Percentiles rank a stretch among this genome's conserved stretches.
Conservation (phyloP, 2,113 vertebrate species). For the Myotis davidii region DNA sequence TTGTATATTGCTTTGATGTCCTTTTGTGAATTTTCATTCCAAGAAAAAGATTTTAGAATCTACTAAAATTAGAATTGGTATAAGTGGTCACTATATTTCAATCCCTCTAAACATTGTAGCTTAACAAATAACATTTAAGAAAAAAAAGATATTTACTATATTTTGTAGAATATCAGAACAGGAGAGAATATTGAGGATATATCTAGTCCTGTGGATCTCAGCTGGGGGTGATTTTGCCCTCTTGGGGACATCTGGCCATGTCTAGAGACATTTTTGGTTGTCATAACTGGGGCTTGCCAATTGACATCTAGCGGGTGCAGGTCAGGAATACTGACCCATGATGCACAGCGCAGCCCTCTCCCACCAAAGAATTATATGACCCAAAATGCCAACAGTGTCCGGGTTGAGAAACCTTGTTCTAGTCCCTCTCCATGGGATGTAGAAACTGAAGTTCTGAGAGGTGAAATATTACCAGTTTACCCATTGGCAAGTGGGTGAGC, state of each 20-base stretch:
- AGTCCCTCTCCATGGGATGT: neutral
- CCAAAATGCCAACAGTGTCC: neutral
- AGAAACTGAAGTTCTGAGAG: neutral
- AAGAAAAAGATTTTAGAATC: neutral
- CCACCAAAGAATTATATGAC: neutral
- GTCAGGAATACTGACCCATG: neutral
- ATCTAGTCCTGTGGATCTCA: neutral
- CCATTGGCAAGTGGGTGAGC: neutral
- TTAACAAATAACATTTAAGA: constrained; percentile 41
- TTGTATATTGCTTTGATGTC: neutral
- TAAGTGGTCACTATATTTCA: neutral
- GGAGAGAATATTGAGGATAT: neutral
- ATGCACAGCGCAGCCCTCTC: neutral
- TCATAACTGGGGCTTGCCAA: neutral
- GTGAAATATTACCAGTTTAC: neutral
- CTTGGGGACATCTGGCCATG: neutral
- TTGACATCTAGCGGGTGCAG: neutral
- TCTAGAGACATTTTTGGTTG: neutral
- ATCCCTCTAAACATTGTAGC: neutral
- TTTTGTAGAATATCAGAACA: neutral
- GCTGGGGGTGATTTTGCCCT: neutral
- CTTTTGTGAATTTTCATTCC: constrained; percentile 23
- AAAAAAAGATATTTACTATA: neutral
- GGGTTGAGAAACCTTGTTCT: neutral
- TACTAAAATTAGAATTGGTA: constrained; percentile 40